These are phyloP conservation scores for Passer domesticus DNA, from an alignment of 2,113 vertebrate genomes.

Conservation along the genomic window DNA sequence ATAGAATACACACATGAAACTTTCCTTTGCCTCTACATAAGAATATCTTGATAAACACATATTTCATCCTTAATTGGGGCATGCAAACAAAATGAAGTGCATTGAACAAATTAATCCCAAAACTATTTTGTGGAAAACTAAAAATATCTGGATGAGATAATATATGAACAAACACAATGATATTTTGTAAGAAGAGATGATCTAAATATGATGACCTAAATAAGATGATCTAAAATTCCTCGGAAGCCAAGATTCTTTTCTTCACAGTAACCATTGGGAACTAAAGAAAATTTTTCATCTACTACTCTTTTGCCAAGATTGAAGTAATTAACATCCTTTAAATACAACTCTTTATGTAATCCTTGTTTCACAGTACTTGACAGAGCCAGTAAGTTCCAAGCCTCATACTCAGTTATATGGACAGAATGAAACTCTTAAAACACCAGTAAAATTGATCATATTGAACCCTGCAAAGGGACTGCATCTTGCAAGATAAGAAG, in stretches of 20 bases:
- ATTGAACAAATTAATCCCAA: background rate
- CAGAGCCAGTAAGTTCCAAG: background rate
- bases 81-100: background rate
- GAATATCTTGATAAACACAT: background rate
- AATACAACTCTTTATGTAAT: background rate
- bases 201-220: background rate
- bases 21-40: background rate
- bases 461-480: background rate
- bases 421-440: background rate
- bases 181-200: background rate
- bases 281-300: background rate
- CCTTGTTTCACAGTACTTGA: background rate
- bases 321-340: background rate
- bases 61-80: background rate
- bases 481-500: background rate
- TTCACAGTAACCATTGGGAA: background rate
- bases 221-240: background rate
- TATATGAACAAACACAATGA: background rate
- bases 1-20: background rate
- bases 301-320: background rate
- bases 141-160: background rate
- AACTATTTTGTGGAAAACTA: background rate
- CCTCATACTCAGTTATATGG: background rate
- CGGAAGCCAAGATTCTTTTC: background rate
- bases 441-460: background rate